Conservation (phyloP, 2,113 vertebrate species). For the Pristiophorus japonicus region DNA sequence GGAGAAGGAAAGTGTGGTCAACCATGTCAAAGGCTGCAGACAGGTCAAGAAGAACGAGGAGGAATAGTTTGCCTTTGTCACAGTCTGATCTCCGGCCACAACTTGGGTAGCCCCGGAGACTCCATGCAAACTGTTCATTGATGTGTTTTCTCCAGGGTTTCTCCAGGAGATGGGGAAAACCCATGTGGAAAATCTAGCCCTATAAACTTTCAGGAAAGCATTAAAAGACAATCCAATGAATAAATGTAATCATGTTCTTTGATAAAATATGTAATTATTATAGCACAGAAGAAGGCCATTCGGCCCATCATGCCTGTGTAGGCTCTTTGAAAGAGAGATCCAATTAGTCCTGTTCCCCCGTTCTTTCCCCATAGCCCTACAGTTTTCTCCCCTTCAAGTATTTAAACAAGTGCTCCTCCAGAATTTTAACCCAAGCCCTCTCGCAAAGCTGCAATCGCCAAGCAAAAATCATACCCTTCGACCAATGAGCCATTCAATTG, state of each 20-base stretch:
- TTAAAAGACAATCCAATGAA: background rate
- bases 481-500: background rate
- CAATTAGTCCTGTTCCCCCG: background rate
- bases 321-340: background rate
- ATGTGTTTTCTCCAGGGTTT: background rate
- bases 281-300: background rate
- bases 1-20: no score
- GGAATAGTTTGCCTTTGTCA: no score
- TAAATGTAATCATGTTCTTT: background rate
- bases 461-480: background rate
- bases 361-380: background rate
- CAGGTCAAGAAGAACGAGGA: no score
- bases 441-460: background rate
- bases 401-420: background rate
- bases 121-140: background rate
- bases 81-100: background rate
- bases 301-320: background rate
- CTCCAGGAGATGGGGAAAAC: background rate
- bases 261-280: background rate
- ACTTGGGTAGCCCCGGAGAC: background rate
- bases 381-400: background rate
- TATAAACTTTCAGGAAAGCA: background rate
- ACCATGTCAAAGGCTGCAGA: no score
- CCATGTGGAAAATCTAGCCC: no score
- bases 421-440: background rate